Conservation (phyloP, 1,140 invertebrate species). For the Aleiodes sp. region DNA sequence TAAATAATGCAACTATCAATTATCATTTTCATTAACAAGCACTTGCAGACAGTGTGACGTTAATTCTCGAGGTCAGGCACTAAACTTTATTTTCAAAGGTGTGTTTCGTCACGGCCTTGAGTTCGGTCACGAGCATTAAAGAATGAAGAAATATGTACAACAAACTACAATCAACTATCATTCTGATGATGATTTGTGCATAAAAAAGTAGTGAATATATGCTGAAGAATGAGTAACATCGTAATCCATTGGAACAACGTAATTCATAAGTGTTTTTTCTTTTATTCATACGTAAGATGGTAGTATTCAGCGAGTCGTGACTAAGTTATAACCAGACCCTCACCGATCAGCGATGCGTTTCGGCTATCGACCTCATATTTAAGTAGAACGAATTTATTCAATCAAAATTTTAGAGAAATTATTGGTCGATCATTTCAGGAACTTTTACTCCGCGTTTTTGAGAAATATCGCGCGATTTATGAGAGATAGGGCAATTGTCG, state of each 20-base stretch:
- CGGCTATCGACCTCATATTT: slow-evolving; percentile 60
- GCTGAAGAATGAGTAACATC: slow-evolving; percentile 17
- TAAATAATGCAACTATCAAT: too few relatives aligned
- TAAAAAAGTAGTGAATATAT: too few relatives aligned
- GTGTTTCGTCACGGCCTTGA: slow-evolving; percentile 34
- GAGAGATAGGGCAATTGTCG: too few relatives aligned
- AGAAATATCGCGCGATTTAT: too few relatives aligned
- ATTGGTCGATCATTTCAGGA: too few relatives aligned
- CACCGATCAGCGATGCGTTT: slow-evolving; percentile 59
- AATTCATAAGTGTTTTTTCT: too few relatives aligned
- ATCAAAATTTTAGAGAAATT: slow-evolving; percentile 41
- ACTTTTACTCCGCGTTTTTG: too few relatives aligned
- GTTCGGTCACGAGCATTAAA: slow-evolving; percentile 30
- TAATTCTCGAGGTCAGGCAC: slow-evolving; percentile 2
- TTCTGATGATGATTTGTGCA: neutral
- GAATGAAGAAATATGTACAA: slow-evolving; percentile 22
- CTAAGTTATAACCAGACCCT: slow-evolving; percentile 48
- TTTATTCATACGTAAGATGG: slow-evolving; percentile 20
- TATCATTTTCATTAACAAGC: slow-evolving; percentile 10
- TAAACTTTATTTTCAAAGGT: neutral
- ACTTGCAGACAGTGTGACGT: slow-evolving; percentile 4
- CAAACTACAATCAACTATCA: slow-evolving; percentile 3
- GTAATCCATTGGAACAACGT: slow-evolving; percentile 26
- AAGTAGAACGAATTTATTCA: slow-evolving; percentile 10
- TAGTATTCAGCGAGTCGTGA: slow-evolving; percentile 48